Conservation (phyloP, 2,797 vertebrate genomes). For the Ceryle rudis region DNA sequence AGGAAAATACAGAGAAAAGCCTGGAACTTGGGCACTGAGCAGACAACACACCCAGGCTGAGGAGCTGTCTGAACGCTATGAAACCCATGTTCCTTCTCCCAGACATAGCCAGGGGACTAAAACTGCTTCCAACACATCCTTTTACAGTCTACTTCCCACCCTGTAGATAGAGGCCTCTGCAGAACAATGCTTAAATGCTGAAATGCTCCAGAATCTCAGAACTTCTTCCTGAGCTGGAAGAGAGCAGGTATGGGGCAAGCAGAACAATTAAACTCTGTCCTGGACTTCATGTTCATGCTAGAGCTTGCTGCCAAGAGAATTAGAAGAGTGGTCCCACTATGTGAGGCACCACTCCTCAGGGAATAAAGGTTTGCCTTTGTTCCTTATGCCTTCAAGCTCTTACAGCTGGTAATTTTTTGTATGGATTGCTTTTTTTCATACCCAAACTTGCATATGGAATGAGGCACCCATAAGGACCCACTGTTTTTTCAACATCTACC, state of each 20-base stretch:
- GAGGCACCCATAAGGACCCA: background rate
- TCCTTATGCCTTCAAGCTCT: background rate
- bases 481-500: background rate
- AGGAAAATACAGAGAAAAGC: background rate
- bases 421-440: background rate
- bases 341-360: background rate
- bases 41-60: background rate
- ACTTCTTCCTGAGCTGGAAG: background rate
- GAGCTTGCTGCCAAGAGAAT: background rate
- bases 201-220: background rate
- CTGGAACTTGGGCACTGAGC: background rate
- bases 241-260: background rate
- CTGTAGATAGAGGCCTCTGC: background rate
- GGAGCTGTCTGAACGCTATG: background rate
- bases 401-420: background rate
- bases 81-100: background rate
- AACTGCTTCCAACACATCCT: background rate
- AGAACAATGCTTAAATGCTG: background rate
- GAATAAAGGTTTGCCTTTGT: background rate
- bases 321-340: background rate
- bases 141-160: background rate
- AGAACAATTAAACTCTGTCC: background rate
- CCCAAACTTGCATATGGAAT: background rate
- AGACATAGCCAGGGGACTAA: background rate
- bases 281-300: background rate